phyloP scores from a whole-genome alignment of 1,140 invertebrate species.

The Drosophila kurseongensis region DNA sequence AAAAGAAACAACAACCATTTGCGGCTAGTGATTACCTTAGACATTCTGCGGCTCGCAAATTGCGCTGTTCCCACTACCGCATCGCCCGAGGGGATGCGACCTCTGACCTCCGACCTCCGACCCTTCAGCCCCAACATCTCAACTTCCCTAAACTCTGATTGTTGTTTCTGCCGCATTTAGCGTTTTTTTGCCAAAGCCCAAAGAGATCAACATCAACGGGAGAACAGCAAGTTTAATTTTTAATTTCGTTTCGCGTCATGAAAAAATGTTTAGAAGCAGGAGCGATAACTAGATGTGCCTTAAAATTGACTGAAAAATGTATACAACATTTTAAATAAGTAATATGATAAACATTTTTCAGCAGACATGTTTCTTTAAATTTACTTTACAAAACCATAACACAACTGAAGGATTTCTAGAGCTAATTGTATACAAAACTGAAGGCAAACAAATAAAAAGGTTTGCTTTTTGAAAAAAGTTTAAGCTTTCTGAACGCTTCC shows the following conservation, averaged over 20 bases:
- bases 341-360: too few species aligned
- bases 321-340: too few species aligned
- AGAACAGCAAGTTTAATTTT: conserved; percentile 69
- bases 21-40: conserved; percentile 79
- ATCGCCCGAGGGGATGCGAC: conserved; percentile 66
- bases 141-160: conserved; percentile 23
- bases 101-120: neutral
- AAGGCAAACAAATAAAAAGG: too few species aligned
- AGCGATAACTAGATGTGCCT: neutral
- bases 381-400: too few species aligned
- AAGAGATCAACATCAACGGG: conserved; percentile 63
- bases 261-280: conserved; percentile 28
- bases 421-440: too few species aligned
- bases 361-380: too few species aligned
- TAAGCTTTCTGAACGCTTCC: neutral
- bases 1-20: conserved; percentile 72
- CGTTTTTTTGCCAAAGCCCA: conserved; percentile 33
- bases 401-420: neutral
- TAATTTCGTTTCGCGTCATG: conserved; percentile 76
- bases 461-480: neutral
- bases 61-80: conserved; percentile 57
- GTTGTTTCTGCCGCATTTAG: conserved; percentile 36
- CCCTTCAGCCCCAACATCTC: neutral
- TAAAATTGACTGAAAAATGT: neutral
- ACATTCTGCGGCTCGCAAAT: conserved; percentile 79